phyloP scores from a whole-genome alignment of 2,797 vertebrate genomes.

The Phoebastria nigripes region DNA sequence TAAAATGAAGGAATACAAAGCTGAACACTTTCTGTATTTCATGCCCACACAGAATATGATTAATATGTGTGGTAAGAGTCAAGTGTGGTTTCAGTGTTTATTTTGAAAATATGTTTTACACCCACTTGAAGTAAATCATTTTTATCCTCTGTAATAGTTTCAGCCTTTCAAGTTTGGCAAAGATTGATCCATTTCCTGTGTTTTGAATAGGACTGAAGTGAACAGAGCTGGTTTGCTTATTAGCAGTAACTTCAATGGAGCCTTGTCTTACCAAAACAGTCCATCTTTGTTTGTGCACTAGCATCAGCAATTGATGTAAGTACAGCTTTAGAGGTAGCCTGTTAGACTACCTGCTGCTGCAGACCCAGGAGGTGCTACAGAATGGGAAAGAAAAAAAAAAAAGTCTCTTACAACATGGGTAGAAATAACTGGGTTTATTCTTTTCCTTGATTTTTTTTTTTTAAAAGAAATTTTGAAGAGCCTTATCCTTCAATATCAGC shows the following conservation, averaged over 20 bases:
- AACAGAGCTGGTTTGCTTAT: conserved; percentile 39
- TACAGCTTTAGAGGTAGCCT: conserved; percentile 25
- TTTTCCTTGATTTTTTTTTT: background rate
- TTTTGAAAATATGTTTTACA: conserved; percentile 36
- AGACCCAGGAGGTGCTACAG: background rate
- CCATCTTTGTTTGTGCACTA: conserved; percentile 37
- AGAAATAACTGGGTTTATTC: background rate
- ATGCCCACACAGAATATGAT: background rate
- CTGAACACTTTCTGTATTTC: background rate
- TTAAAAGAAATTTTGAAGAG: background rate
- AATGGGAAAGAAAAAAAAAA: background rate
- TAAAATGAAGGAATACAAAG: background rate
- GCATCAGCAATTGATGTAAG: background rate
- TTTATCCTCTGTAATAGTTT: conserved; percentile 14
- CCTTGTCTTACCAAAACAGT: conserved; percentile 64
- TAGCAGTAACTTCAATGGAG: conserved; percentile 57
- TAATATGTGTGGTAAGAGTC: conserved; percentile 6
- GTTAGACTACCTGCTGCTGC: conserved; percentile 40
- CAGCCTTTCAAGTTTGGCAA: conserved; percentile 49
- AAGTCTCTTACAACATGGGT: background rate
- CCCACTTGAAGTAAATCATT: conserved; percentile 1
- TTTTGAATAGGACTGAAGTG: conserved; percentile 19
- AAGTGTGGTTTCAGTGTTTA: conserved; percentile 40
- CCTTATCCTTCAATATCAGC: background rate
- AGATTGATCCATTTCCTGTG: conserved; percentile 15